Evolutionary conservation across 2,797 vertebrate genomes (phyloP), one percentile per base, ranked within the genome.

Genomic region (Sparidentex hasta): DNA sequence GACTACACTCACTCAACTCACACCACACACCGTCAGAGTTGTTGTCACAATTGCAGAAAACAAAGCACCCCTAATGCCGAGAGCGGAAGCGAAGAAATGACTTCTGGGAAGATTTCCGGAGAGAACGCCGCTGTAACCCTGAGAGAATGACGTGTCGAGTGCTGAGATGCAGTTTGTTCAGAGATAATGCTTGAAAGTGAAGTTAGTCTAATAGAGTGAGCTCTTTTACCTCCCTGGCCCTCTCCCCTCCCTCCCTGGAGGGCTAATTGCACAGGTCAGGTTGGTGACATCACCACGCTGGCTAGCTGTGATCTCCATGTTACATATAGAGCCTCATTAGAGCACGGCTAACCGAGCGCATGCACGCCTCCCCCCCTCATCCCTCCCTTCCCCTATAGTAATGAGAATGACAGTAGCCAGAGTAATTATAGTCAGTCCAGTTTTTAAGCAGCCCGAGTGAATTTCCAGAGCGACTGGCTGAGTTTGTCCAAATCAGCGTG

Each of bases 241-340:
- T 14, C 46, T 57, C 50, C 33, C 68, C 50, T 52, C 56, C 64
- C 18, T 44, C 54, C 52, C 4, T 2, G 1, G 18, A 33, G 48
- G 81, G 80, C 74, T 92, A 92, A 91, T 91, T 92, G 86, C 74
- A 25, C 81, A 52, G 89, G 91, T 92, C 83, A 81, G 72, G 43
- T 78, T 57, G 72, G 76, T 83, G 87, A 86, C 88, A 89, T 87
- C 83, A 71, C 48, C 76, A 17, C 80, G 9, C 66, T 9, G 75
- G 69, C 86, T 80, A 27, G 73, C 90, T 85, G 84, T 92, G 90
- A 92, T 92, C 84, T 84, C 74, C 47, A 18, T 70, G 83, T 80
- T 88, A 38, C 88, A 84, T 70, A 80, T 65, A 65, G 88, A 88
- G 80, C 81, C 90, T 92, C 92, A 91, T 94, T 94, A 94, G 82